Base-by-base conservation (phyloP, 2,888 invertebrate genomes). In the Zonitis immaculata region DNA sequence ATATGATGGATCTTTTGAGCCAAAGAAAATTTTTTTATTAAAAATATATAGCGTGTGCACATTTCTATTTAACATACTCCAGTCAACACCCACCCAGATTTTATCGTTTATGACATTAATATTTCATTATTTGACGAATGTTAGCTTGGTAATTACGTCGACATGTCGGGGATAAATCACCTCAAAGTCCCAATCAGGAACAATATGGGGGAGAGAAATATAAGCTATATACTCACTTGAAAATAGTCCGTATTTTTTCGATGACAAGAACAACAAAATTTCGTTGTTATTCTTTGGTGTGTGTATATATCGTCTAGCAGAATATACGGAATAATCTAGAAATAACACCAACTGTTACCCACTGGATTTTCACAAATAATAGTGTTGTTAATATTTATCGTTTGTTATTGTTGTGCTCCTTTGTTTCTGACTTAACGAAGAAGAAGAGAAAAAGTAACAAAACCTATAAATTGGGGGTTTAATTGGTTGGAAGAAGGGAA, bases 51-150 rank as follows among this genome's bases (percentile, higher is more conserved):
- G n/a, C n/a, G 54, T 44, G 46, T 46, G 54, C 51, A 51, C 50
- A 47, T 47, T 39, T 39, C 39, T 6, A 39, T 20, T 39, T 11
- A 39, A 39, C 39, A 3, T 20, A n/a, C 32, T 7, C 1, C 32
- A 32, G 32, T 32, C 32, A 32, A 28, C 14, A 39, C 39, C 44
- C n/a, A 25, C 49, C 44, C 44, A 47, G 54, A 54, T 54, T 27
- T 49, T 55, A 59, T 60, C 59, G 54, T 56, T 59, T 61, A 58
- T 68, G 68, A 65, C 66, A 61, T 66, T 66, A 64, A 68, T 67
- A 67, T 64, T 66, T 67, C 56, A 65, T 51, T 51, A n/a, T 65
- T 66, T 67, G 65, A 65, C 64, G 62, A 64, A 64, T 64, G 66
- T 57, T 59, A 56, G 43, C 55, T n/a, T 62, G 55, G 63, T 68